Evolutionary conservation across 1,140 invertebrate species (phyloP).

Genomic region (Heliconius melpomene): DNA sequence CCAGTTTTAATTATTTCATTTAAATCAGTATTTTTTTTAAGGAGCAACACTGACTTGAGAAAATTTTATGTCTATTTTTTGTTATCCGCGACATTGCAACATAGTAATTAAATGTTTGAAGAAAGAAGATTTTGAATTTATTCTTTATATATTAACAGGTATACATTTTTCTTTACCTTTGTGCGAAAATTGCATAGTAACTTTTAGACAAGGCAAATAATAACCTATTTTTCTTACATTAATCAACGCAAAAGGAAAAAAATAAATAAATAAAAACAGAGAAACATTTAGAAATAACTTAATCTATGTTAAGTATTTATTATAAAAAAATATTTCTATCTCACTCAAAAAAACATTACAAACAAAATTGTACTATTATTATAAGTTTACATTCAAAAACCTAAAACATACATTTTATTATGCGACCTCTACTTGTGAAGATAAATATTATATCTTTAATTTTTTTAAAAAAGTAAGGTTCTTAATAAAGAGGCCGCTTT

Average conservation of each 20-base stretch:
- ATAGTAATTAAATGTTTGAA: no score
- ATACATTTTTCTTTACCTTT: not conserved
- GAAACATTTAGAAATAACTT: not conserved
- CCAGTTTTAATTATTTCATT: not conserved
- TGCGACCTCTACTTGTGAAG: not conserved
- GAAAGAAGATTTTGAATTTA: no score
- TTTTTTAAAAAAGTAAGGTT: not conserved
- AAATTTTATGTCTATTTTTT: not conserved
- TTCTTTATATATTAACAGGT: not conserved
- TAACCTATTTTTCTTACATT: not conserved
- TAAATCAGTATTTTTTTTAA: not conserved
- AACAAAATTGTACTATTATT: slow-evolving; percentile 1
- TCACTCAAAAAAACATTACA: slow-evolving; percentile 3
- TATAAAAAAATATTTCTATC: slow-evolving; percentile 8
- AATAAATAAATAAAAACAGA: not conserved
- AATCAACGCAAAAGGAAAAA: no score
- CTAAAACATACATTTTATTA: not conserved
- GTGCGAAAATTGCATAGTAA: not conserved
- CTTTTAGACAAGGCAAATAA: not conserved
- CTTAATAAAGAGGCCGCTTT: not conserved
- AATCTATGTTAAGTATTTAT: not conserved
- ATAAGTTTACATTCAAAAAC: not conserved
- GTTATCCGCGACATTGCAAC: not conserved
- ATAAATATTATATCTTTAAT: not conserved
- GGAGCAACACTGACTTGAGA: not conserved